These are phyloP conservation scores for Pseudoips prasinana DNA, from an alignment of 2,888 invertebrate species.

Conservation along the genomic window DNA sequence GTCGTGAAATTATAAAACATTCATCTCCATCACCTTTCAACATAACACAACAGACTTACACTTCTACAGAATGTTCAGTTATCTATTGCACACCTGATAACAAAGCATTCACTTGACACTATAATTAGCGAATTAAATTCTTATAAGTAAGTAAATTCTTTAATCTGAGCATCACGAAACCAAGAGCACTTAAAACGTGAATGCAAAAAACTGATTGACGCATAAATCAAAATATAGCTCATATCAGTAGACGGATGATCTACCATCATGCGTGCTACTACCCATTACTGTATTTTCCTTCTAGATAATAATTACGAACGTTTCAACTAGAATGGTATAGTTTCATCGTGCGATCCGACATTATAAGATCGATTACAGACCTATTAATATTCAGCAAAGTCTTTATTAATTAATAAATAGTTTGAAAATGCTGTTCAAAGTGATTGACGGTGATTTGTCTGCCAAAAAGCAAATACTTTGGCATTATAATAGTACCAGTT, in stretches of 20 bases:
- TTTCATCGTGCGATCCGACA: slow-evolving; percentile 39
- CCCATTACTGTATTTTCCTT: slow-evolving; percentile 47
- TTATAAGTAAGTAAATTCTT: too few relatives aligned
- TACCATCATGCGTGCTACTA: slow-evolving; percentile 42
- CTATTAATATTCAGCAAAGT: slow-evolving; percentile 43
- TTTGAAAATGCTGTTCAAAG: slow-evolving; percentile 37
- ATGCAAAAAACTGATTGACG: slow-evolving; percentile 20
- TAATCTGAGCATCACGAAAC: slow-evolving; percentile 2
- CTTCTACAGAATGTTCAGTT: too few relatives aligned
- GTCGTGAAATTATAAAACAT: slow-evolving; percentile 14
- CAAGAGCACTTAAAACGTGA: slow-evolving; percentile 1
- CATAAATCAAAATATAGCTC: slow-evolving; percentile 41
- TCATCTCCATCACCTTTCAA: slow-evolving; percentile 19
- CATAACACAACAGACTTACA: slow-evolving; percentile 5
- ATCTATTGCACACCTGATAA: too few relatives aligned
- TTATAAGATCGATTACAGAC: slow-evolving; percentile 38
- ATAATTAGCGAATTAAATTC: too few relatives aligned
- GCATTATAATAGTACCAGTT: slow-evolving; percentile 15
- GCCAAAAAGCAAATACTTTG: slow-evolving; percentile 14
- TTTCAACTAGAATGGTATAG: slow-evolving; percentile 24
- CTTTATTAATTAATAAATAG: slow-evolving; percentile 32
- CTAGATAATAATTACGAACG: slow-evolving; percentile 39
- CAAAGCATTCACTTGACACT: too few relatives aligned
- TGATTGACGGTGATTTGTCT: slow-evolving; percentile 25
- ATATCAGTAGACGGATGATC: slow-evolving; percentile 50